A percentile compares a stretch with the other conserved stretches of the same genome.
Conservation (phyloP, 2,888 invertebrate species). For the Blastobasis lacticolella region DNA sequence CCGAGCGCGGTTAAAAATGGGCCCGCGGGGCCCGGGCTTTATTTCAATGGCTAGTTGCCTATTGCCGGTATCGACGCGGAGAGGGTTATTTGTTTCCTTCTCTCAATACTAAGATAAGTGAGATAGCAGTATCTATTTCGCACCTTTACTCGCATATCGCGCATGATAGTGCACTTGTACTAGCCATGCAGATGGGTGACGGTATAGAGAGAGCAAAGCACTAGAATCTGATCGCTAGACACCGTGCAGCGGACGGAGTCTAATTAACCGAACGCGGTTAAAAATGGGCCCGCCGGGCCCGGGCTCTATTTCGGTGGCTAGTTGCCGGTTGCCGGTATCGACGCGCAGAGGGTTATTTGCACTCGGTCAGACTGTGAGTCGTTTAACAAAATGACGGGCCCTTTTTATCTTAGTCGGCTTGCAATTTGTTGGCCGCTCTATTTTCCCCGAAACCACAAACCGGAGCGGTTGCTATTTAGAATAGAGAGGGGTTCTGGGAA, state of each 20-base stretch:
- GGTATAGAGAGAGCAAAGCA: no score
- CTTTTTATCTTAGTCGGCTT: slow-evolving; percentile 68
- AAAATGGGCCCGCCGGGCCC: slow-evolving; percentile 1
- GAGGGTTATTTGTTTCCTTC: slow-evolving; percentile 51
- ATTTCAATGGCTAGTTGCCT: slow-evolving; percentile 7
- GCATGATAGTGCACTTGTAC: no score
- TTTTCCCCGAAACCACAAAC: slow-evolving; percentile 58
- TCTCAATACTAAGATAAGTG: no score
- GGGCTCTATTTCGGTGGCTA: slow-evolving; percentile 5
- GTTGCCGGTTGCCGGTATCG: slow-evolving; percentile 9
- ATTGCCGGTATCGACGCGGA: slow-evolving; percentile 12
- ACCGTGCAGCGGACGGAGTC: no score
- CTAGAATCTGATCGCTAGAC: no score
- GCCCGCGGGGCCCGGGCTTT: neutral
- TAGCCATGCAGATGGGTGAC: no score
- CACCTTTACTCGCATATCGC: no score
- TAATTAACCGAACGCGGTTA: slow-evolving; percentile 3
- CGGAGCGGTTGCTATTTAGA: slow-evolving; percentile 51
- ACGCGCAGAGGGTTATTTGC: slow-evolving; percentile 40
- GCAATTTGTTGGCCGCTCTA: slow-evolving; percentile 65
- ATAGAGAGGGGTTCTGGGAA: slow-evolving; percentile 56
- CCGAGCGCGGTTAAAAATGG: slow-evolving; percentile 2
- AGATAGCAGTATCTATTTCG: no score
- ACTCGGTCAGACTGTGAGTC: slow-evolving; percentile 47
- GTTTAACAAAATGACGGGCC: slow-evolving; percentile 69